Percentiles rank a stretch among this genome's conserved stretches.
phyloP scores from a whole-genome alignment of 2,797 vertebrate genomes.

The Halcyon chelicuti region DNA sequence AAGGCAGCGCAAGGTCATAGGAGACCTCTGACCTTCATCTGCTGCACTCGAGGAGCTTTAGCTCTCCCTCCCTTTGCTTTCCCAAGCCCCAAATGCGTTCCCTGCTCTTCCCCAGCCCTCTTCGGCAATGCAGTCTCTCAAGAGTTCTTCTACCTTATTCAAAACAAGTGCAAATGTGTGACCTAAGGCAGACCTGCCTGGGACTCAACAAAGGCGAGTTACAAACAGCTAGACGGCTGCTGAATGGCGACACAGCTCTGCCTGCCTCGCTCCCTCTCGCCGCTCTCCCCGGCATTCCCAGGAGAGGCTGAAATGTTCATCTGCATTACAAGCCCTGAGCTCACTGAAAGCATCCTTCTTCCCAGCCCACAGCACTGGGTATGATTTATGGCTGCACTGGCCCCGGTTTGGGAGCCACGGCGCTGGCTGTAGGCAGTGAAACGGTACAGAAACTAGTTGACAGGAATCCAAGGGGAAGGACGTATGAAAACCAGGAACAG shows the following conservation, averaged over 20 bases:
- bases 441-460: background rate
- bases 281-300: background rate
- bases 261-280: background rate
- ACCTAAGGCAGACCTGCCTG: slow-evolving; percentile 19
- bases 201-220: slow-evolving; percentile 13
- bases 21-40: slow-evolving; percentile 56
- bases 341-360: slow-evolving; percentile 40
- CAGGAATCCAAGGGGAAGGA: background rate
- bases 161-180: slow-evolving; percentile 61
- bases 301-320: background rate
- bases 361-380: background rate
- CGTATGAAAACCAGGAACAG: accelerated
- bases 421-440: background rate
- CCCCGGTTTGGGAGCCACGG: background rate
- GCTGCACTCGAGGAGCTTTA: background rate
- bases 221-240: background rate
- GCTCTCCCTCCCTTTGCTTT: background rate
- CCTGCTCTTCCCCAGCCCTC: background rate
- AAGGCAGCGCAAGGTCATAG: slow-evolving; percentile 7
- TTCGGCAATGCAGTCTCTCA: background rate
- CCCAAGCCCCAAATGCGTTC: background rate
- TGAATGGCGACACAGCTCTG: slow-evolving; percentile 27
- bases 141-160: slow-evolving; percentile 42
- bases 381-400: slow-evolving; percentile 5
- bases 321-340: slow-evolving; percentile 47